Conservation (phyloP, 2,113 vertebrate genomes). For the Myotis lucifugus region DNA sequence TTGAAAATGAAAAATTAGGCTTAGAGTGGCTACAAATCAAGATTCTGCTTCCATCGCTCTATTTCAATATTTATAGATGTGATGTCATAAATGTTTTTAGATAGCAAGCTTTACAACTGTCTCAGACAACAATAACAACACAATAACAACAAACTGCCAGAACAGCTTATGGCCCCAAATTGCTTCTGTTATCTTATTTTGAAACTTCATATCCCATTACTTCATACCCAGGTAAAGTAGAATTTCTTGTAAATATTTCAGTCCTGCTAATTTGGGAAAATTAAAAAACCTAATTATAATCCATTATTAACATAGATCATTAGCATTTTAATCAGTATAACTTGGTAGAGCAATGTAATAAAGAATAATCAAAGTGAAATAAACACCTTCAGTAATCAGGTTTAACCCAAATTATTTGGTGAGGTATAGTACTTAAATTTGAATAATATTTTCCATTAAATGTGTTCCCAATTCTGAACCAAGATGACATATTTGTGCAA, state of each 20-base stretch:
- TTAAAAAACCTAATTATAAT: conserved; percentile 45
- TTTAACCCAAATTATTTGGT: conserved; percentile 58
- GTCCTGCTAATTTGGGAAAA: conserved; percentile 46
- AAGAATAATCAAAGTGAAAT: conserved; percentile 62
- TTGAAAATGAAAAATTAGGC: neutral
- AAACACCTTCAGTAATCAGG: conserved; percentile 51
- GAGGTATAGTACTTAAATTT: conserved; percentile 37
- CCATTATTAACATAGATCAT: conserved; percentile 37
- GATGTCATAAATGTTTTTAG: neutral
- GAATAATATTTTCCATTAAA: conserved; percentile 62
- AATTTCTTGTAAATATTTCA: conserved; percentile 63
- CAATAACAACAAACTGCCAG: neutral
- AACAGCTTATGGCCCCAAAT: neutral
- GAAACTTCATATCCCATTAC: conserved; percentile 47
- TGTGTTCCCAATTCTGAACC: conserved; percentile 38
- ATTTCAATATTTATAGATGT: neutral
- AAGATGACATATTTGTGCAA: conserved; percentile 42
- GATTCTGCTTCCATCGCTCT: neutral
- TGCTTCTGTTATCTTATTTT: conserved; percentile 24
- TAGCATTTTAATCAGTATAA: conserved; percentile 69
- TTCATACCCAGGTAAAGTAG: neutral
- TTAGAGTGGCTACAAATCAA: neutral
- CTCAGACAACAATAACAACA: neutral
- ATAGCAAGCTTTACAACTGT: neutral
- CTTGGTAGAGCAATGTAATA: conserved; percentile 45